Base-by-base conservation (phyloP, 1,140 invertebrate genomes). In the Aphelinus atriplicis region DNA sequence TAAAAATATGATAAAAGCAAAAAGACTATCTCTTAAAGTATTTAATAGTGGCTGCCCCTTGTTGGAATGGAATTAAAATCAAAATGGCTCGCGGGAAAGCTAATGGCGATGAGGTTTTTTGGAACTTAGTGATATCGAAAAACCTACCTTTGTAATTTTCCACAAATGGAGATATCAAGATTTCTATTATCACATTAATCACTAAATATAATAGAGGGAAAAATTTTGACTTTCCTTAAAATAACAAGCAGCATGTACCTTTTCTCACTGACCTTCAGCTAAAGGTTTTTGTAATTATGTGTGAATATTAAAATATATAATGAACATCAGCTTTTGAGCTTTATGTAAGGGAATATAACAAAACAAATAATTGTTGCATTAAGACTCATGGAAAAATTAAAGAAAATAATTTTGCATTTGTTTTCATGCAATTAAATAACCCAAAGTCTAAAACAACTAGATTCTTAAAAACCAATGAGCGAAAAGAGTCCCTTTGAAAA, bases 81-180 rank as follows among this genome's bases (percentile, higher is more conserved):
- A 61, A 51, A 70, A 70, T 61, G 26, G 48, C 48, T 60, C 46
- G n/a, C 5, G 55, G 7, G 6, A 42, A 69, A 68, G 64, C 58
- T 68, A 10, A 67, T 66, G 71, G 48, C 48, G 9, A 74, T 69
- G 51, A 64, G 55, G 57, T 68, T 56, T 47, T 1, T 45, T 56
- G 56, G 26, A 47, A 64, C 50, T 3, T 26, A 57, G 69, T 74
- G 61, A 75, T 70, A 50, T 57, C 47, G 50, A 69, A n/a, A 62
- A 74, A 75, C 66, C 73, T 75, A 75, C 73, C 66, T 75, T 75
- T 42, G 45, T 47, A 50, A 51, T 47, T 64, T 7, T 64, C 9
- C 50, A 64, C 48, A 26, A 55, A 10, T 51, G 7, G 64, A 60
- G 47, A 74, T 50, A 68, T 61, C 63, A 48, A 73, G 55, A 60